phyloP scores from a whole-genome alignment of 2,797 vertebrate species.

The Lemur catta region DNA sequence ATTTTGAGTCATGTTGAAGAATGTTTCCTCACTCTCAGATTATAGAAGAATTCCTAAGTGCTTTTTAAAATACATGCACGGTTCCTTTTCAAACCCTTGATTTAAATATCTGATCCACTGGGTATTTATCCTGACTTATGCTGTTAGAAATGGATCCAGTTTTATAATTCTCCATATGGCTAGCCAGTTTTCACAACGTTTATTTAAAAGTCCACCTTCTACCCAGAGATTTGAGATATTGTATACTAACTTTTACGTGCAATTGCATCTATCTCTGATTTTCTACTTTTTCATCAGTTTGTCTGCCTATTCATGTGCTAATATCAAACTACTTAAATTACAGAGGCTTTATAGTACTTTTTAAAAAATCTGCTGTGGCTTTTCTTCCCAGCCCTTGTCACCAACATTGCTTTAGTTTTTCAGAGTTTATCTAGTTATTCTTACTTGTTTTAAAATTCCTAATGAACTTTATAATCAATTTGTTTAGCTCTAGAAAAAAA shows the following conservation, averaged over 20 bases:
- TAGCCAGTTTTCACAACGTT: conserved; percentile 19
- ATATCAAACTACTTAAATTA: conserved; percentile 8
- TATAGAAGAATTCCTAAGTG: not conserved
- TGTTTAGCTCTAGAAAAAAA: not conserved
- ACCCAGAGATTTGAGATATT: not conserved
- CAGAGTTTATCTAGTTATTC: not conserved
- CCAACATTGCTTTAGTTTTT: not conserved
- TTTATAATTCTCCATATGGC: conserved; percentile 54
- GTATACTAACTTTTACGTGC: not conserved
- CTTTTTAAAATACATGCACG: conserved; percentile 4
- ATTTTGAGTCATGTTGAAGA: conserved; percentile 27
- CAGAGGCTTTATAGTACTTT: not conserved
- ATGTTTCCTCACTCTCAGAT: not conserved
- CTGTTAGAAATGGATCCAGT: conserved; percentile 22
- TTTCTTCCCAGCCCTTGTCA: not conserved
- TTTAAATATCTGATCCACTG: conserved; percentile 54
- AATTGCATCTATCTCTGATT: conserved; percentile 28
- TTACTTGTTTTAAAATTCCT: not conserved
- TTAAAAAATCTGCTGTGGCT: not conserved
- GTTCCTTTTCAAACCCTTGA: conserved; percentile 12
- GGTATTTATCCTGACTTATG: not conserved
- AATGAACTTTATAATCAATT: not conserved
- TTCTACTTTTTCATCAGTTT: not conserved
- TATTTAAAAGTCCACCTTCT: conserved; percentile 49
- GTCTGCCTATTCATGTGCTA: not conserved